A percentile compares a stretch with the other conserved stretches of the same genome.
Conservation (phyloP, 1,140 invertebrate species). For the Coenobita brevimanus region DNA sequence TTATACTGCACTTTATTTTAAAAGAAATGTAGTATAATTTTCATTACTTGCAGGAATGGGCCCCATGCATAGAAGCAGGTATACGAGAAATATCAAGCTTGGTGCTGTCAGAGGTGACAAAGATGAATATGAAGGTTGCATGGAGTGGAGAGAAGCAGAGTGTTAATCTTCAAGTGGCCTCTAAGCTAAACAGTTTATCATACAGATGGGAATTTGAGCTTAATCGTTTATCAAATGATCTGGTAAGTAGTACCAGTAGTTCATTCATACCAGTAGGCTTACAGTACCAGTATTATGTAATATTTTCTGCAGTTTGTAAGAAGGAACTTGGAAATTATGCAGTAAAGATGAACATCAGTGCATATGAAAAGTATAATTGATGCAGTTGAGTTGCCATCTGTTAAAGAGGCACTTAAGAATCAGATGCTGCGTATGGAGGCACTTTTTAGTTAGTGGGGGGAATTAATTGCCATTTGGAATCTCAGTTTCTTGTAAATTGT, state of each 20-base stretch:
- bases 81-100: slow-evolving; percentile 16
- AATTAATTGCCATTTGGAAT: too few species aligned
- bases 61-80: slow-evolving; percentile 42
- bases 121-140: neutral
- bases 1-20: too few species aligned
- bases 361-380: too few species aligned
- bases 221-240: slow-evolving; percentile 32
- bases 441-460: too few species aligned
- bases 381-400: too few species aligned
- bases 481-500: too few species aligned
- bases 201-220: slow-evolving; percentile 46
- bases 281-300: neutral
- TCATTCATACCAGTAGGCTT: neutral
- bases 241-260: slow-evolving; percentile 31
- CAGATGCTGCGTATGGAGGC: too few species aligned
- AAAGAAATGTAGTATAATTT: too few species aligned
- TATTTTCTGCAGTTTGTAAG: neutral
- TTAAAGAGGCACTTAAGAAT: too few species aligned
- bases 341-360: too few species aligned
- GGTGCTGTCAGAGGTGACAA: slow-evolving; percentile 25
- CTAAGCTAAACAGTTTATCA: slow-evolving; percentile 23
- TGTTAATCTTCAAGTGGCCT: neutral
- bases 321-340: too few species aligned
- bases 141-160: slow-evolving; percentile 10
- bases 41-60: slow-evolving; percentile 26